Conservation (phyloP, 2,888 invertebrate species). For the Idaea straminata region DNA sequence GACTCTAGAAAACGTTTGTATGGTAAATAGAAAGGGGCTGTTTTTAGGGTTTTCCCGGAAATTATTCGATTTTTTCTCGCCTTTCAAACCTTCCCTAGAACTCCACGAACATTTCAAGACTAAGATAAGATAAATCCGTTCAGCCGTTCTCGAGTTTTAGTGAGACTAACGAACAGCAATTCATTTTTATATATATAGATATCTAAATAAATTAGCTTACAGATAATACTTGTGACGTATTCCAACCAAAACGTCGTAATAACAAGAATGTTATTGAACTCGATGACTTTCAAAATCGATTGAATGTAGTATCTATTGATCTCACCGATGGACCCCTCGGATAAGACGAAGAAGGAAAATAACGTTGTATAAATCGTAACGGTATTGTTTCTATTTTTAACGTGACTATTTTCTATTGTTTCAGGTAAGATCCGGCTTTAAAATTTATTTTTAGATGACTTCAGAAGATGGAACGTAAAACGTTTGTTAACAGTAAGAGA, state of each 20-base stretch:
- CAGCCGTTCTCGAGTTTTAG: no score
- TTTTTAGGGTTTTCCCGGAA: no score
- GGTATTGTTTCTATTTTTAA: slow-evolving; percentile 9
- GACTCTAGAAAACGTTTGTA: no score
- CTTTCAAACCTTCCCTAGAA: no score
- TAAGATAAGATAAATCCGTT: no score
- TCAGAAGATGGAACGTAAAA: neutral
- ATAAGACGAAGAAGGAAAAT: slow-evolving; percentile 21
- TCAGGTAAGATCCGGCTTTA: slow-evolving; percentile 28
- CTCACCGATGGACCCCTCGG: slow-evolving; percentile 38
- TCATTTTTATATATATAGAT: no score
- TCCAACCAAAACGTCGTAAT: slow-evolving; percentile 40
- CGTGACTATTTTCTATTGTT: slow-evolving; percentile 26
- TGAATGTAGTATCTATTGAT: slow-evolving; percentile 58
- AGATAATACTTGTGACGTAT: no score
- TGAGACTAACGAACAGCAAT: no score
- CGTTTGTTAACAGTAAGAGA: neutral
- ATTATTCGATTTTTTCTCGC: no score
- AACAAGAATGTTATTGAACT: slow-evolving; percentile 66
- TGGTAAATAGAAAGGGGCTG: no score
- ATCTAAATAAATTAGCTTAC: no score
- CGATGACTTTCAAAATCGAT: slow-evolving; percentile 63
- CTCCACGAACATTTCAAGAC: no score
- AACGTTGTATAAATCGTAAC: slow-evolving; percentile 12
- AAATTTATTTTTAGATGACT: neutral